A percentile compares a stretch with the other conserved stretches of the same genome.
Conservation (phyloP, 1,140 invertebrate species). For the Tetraneura akinire region DNA sequence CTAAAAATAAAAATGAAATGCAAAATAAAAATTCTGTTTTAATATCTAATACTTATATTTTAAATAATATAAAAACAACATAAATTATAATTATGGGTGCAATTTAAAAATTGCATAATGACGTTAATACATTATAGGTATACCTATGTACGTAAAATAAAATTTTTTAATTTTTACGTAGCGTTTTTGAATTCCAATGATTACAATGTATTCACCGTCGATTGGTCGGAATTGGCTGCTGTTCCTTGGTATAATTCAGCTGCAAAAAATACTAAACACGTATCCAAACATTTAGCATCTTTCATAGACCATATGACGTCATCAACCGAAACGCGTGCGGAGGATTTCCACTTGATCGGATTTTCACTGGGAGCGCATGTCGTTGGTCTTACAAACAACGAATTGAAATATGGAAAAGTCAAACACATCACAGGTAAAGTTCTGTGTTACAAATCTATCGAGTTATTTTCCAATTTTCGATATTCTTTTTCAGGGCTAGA, state of each 20-base stretch:
- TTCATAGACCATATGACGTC: constrained; percentile 54
- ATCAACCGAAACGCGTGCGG: constrained; percentile 51
- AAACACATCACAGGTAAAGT: constrained; percentile 58
- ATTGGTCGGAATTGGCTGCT: constrained; percentile 66
- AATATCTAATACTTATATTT: no score
- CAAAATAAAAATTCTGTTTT: no score
- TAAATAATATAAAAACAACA: no score
- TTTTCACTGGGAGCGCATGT: constrained; percentile 58
- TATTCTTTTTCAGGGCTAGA: constrained; percentile 55
- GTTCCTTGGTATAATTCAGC: constrained; percentile 56
- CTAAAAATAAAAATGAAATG: no score
- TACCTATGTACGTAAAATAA: no score
- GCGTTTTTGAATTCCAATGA: constrained; percentile 64
- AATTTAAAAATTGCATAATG: no score
- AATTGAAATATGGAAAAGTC: constrained; percentile 58
- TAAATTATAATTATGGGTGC: no score
- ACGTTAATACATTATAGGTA: no score
- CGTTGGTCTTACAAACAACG: constrained; percentile 57
- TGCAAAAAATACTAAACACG: constrained; percentile 54
- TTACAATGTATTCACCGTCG: constrained; percentile 67
- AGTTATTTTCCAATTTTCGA: neutral
- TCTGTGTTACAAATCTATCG: no score
- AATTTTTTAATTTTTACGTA: constrained; percentile 35
- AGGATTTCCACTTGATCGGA: constrained; percentile 56
- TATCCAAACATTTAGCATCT: constrained; percentile 53